These are phyloP conservation scores for Pygocentrus nattereri DNA, from an alignment of 2,797 vertebrate species.

Conservation along the genomic window DNA sequence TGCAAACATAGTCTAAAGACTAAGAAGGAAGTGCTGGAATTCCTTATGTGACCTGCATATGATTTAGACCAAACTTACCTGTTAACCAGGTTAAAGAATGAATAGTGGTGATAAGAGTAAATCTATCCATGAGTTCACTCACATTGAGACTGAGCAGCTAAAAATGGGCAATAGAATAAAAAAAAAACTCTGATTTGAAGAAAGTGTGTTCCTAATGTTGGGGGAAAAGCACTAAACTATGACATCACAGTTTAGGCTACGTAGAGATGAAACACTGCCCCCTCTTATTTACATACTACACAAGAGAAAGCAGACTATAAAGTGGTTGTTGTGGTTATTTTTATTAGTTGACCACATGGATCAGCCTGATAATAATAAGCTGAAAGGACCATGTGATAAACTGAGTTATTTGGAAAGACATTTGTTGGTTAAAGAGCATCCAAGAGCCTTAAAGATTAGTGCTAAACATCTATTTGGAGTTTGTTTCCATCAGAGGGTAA, in stretches of 20 bases:
- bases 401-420: no score
- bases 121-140: background rate
- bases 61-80: constrained; percentile 43
- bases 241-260: background rate
- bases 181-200: no score
- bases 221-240: background rate
- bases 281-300: background rate
- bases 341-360: no score
- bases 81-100: constrained; percentile 52
- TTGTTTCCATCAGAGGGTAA: no score
- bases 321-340: no score
- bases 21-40: no score
- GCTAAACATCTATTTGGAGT: no score
- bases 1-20: background rate
- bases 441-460: no score
- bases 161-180: background rate
- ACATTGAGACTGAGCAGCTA: background rate
- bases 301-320: background rate
- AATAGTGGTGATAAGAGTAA: constrained; percentile 22
- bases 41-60: no score
- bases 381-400: no score
- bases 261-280: background rate
- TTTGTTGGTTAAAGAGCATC: no score
- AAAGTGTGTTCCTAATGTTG: background rate
- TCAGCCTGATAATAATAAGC: no score